A percentile compares a stretch with the other conserved stretches of the same genome.
phyloP scores from a whole-genome alignment of 1,140 invertebrate species.

The Charaxes varanes region DNA sequence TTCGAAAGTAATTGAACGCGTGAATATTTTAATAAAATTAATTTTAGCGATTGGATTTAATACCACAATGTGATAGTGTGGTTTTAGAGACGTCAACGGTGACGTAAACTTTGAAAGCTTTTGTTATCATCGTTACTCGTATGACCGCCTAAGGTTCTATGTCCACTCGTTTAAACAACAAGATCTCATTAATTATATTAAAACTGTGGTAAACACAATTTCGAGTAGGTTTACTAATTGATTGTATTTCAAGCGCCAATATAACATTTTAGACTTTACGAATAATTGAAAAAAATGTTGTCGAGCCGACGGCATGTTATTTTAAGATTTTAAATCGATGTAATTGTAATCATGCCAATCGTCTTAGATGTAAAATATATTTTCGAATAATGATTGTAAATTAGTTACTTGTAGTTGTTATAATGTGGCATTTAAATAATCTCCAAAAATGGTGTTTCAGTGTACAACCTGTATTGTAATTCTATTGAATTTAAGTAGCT shows the following conservation, averaged over 20 bases:
- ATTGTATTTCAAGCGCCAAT: conserved; percentile 6
- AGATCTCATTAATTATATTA: conserved; percentile 50
- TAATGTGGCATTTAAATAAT: conserved; percentile 55
- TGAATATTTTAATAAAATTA: conserved; percentile 3
- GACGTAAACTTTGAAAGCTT: too few species aligned
- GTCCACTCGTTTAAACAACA: conserved; percentile 29
- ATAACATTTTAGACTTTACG: too few species aligned
- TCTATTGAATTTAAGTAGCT: conserved; percentile 38
- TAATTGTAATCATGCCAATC: conserved; percentile 10
- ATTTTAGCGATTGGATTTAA: too few species aligned
- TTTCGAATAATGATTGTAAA: conserved; percentile 35
- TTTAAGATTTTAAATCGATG: conserved; percentile 18
- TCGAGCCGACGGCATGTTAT: conserved; percentile 10
- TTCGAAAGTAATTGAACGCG: conserved; percentile 1
- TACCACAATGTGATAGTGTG: conserved; percentile 5
- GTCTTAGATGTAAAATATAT: conserved; percentile 17
- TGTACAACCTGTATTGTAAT: conserved; percentile 28
- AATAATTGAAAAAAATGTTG: conserved; percentile 1
- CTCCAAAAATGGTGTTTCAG: conserved; percentile 35
- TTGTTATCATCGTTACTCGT: conserved; percentile 3
- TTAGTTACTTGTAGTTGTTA: conserved; percentile 39
- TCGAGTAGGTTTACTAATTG: conserved; percentile 14
- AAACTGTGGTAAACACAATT: conserved; percentile 13
- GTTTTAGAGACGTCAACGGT: neutral
- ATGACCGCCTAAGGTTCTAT: neutral